These are phyloP conservation scores for Callyntrura sp. DNA, from an alignment of 2,888 invertebrate genomes.

Conservation along the genomic window DNA sequence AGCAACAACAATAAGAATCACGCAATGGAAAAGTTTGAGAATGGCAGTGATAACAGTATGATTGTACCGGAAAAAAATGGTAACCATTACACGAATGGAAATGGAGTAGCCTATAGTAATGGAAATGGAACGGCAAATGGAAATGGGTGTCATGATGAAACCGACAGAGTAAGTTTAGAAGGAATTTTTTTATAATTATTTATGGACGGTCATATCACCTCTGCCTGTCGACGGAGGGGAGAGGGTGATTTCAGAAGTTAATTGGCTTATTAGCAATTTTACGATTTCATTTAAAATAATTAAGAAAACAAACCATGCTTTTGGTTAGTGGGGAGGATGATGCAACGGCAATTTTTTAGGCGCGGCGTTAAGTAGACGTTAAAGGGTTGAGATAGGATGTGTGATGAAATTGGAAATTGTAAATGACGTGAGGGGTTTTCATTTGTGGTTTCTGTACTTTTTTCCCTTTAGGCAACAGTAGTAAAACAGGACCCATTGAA, in stretches of 20 bases:
- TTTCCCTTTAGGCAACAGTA: constrained; percentile 60
- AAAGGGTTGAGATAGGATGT: neutral
- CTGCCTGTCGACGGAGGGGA: too few species aligned
- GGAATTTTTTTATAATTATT: too few species aligned
- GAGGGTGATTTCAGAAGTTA: neutral
- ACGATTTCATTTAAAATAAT: neutral
- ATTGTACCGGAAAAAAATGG: constrained; percentile 80
- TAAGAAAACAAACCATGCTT: neutral
- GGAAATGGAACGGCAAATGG: constrained; percentile 78
- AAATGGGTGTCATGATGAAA: constrained; percentile 77
- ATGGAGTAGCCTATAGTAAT: constrained; percentile 76
- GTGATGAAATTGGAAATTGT: neutral
- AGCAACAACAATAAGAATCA: constrained; percentile 79
- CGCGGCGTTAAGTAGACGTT: too few species aligned
- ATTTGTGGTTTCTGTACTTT: constrained; percentile 1
- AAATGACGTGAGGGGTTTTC: constrained; percentile 17
- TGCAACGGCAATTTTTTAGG: too few species aligned
- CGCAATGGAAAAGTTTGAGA: constrained; percentile 77
- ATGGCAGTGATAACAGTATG: constrained; percentile 74
- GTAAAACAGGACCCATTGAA: constrained; percentile 73
- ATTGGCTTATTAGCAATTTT: too few species aligned
- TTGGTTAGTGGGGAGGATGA: too few species aligned
- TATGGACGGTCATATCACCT: neutral
- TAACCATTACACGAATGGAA: constrained; percentile 78
- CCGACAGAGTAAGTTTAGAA: constrained; percentile 74